phyloP scores from a whole-genome alignment of 2,113 vertebrate species.

The Dicaeum eximium region DNA sequence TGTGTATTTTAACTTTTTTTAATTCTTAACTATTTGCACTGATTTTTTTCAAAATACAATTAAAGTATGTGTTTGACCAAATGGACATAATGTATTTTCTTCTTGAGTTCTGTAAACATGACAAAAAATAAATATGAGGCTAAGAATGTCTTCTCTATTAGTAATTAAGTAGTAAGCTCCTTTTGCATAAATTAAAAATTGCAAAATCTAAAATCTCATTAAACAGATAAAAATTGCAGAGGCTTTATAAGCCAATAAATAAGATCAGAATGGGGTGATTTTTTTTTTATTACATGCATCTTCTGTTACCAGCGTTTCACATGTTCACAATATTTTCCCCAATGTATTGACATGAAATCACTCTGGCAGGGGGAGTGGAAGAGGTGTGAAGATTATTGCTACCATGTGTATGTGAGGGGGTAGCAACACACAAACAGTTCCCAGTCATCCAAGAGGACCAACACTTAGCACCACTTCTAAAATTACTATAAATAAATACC shows the following conservation, averaged over 20 bases:
- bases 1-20: neutral
- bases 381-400: neutral
- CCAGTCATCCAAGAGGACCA: neutral
- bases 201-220: constrained; percentile 55
- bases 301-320: neutral
- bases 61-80: neutral
- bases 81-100: neutral
- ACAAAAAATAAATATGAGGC: neutral
- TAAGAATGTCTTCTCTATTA: constrained; percentile 46
- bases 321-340: constrained; percentile 21
- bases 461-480: neutral
- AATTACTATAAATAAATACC: neutral
- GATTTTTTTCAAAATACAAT: neutral
- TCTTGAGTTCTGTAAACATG: neutral
- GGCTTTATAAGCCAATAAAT: constrained; percentile 29
- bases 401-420: neutral
- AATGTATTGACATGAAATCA: constrained; percentile 17
- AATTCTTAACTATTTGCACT: neutral
- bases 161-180: constrained; percentile 59
- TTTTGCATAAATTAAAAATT: constrained; percentile 64
- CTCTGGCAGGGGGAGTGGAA: neutral
- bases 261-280: constrained; percentile 1
- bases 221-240: constrained; percentile 55
- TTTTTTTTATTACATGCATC: neutral
- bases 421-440: neutral